These are phyloP conservation scores for Caenorhabditis sp. DNA, from an alignment of 2,888 invertebrate species.

Conservation along the genomic window DNA sequence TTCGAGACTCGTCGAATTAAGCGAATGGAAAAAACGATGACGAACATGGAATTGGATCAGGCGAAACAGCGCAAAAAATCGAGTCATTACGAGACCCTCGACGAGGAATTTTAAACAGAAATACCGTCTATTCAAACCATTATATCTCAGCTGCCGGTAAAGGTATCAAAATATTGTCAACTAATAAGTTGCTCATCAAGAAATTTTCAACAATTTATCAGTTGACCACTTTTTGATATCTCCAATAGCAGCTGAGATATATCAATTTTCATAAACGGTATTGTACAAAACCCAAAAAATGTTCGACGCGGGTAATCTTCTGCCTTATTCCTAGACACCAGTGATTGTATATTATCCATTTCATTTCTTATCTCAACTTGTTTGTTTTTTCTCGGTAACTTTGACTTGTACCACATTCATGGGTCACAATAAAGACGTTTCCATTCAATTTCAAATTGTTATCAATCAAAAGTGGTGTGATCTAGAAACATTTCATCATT, in stretches of 20 bases:
- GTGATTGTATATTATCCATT: not conserved
- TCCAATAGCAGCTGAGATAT: no score
- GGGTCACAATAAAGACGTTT: conserved; percentile 38
- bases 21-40: conserved; percentile 48
- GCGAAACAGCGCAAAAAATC: conserved; percentile 34
- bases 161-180: no score
- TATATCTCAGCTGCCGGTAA: no score
- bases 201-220: no score
- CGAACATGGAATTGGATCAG: conserved; percentile 49
- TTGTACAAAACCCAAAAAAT: not conserved
- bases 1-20: conserved; percentile 37
- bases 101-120: conserved; percentile 37
- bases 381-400: conserved; percentile 1
- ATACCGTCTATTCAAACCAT: no score
- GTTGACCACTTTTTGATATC: no score
- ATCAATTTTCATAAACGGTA: no score
- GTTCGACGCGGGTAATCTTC: conserved; percentile 1
- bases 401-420: conserved; percentile 27
- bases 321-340: not conserved
- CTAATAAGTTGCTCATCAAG: no score
- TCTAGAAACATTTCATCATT: no score
- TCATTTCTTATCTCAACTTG: not conserved
- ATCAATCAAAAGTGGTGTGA: conserved; percentile 1
- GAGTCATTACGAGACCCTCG: conserved; percentile 39
- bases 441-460: not conserved